These are phyloP conservation scores for Catalaphyllia jardinei DNA, from an alignment of 64 coral and sea anemone genomes.

Conservation along the genomic window DNA sequence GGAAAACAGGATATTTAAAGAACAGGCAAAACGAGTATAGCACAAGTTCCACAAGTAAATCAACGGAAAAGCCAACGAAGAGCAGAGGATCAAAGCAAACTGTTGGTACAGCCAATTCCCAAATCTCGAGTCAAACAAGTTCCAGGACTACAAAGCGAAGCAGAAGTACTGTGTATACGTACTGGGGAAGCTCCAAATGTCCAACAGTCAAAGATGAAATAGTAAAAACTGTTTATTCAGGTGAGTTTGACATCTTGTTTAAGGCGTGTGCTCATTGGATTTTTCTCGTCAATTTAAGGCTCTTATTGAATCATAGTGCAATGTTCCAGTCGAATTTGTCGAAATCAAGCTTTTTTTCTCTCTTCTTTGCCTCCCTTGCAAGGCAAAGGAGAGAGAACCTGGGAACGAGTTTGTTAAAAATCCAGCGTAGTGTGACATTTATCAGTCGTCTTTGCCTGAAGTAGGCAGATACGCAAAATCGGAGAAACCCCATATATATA, in stretches of 20 bases:
- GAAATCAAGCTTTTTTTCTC: no score
- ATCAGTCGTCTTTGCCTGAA: no score
- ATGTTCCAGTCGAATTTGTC: no score
- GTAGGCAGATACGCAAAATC: no score
- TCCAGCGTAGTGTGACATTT: no score
- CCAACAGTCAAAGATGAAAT: background rate
- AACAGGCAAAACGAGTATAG: background rate
- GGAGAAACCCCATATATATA: no score
- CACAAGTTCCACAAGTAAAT: background rate
- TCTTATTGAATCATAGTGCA: no score
- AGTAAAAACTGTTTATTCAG: conserved; percentile 23
- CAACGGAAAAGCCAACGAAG: background rate
- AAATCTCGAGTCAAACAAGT: background rate
- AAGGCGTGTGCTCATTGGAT: background rate
- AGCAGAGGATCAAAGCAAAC: background rate
- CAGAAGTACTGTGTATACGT: background rate
- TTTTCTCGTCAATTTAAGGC: background rate
- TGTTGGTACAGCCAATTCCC: background rate
- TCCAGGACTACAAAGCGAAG: background rate
- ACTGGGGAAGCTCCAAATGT: conserved; percentile 10
- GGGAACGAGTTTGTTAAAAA: no score
- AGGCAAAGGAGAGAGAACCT: no score
- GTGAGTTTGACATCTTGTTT: background rate
- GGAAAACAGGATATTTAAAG: conserved; percentile 1
- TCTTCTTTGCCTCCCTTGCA: no score